Evolutionary conservation across 2,888 invertebrate species (phyloP).

Genomic region (Drosophila borborema): DNA sequence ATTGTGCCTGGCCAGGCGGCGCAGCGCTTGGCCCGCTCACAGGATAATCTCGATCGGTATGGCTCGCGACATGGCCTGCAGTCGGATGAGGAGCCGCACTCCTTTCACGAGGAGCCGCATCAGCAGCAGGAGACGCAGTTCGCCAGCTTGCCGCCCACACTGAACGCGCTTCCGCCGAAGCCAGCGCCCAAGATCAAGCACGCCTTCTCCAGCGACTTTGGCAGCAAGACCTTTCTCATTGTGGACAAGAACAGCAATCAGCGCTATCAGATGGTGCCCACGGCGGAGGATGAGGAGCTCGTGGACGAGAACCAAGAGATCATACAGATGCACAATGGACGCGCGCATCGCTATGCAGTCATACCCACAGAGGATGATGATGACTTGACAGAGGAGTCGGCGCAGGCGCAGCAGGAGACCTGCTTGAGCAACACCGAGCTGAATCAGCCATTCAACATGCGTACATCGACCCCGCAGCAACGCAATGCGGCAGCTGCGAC

Average conservation of each 20-base stretch:
- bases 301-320: constrained; percentile 85
- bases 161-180: constrained; percentile 46
- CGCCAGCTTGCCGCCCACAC: constrained; percentile 82
- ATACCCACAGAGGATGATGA: constrained; percentile 86
- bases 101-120: constrained; percentile 80
- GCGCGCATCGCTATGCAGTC: constrained; percentile 87
- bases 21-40: constrained; percentile 84
- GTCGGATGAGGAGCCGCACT: constrained; percentile 74
- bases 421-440: constrained; percentile 85
- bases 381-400: constrained; percentile 72
- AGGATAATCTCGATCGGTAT: constrained; percentile 83
- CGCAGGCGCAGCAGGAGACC: constrained; percentile 83
- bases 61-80: constrained; percentile 57
- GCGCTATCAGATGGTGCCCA: constrained; percentile 88
- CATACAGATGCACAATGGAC: constrained; percentile 85
- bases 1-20: constrained; percentile 84
- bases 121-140: constrained; percentile 76
- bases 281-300: constrained; percentile 87
- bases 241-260: constrained; percentile 87
- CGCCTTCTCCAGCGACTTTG: constrained; percentile 85
- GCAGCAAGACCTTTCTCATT: constrained; percentile 84
- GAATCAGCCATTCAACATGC: constrained; percentile 72
- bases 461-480: constrained; percentile 84
- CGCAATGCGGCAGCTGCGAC: constrained; percentile 87
- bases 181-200: constrained; percentile 78